Percentiles rank a stretch among this genome's conserved stretches.
These are phyloP conservation scores for Pipistrellus pygmaeus DNA, from an alignment of 2,797 vertebrate genomes.

Conservation along the genomic window DNA sequence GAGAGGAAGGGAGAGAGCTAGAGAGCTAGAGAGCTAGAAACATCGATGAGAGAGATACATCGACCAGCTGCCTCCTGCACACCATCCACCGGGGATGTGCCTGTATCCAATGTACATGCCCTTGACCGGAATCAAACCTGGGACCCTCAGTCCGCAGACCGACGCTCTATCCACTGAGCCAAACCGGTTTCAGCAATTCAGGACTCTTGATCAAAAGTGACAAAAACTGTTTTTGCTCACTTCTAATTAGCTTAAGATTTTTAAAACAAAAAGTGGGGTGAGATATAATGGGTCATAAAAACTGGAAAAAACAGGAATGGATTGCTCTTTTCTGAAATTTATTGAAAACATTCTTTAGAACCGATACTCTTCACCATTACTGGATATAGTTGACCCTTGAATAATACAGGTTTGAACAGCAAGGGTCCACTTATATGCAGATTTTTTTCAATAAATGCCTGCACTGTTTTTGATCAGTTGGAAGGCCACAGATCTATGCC, in stretches of 20 bases:
- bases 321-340: slow-evolving; percentile 20
- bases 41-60: too few species aligned
- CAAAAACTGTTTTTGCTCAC: slow-evolving; percentile 34
- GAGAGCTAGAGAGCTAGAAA: too few species aligned
- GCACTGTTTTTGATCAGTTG: not conserved
- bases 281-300: slow-evolving; percentile 30
- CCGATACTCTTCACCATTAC: not conserved
- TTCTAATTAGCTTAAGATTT: not conserved
- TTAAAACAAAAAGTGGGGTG: not conserved
- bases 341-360: slow-evolving; percentile 8
- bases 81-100: too few species aligned
- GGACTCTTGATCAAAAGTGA: not conserved
- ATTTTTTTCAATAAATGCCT: not conserved
- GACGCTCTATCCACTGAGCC: too few species aligned
- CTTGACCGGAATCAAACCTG: too few species aligned
- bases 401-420: not conserved
- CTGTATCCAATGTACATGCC: too few species aligned
- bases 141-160: too few species aligned
- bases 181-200: too few species aligned
- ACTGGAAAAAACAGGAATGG: not conserved
- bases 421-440: not conserved
- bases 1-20: too few species aligned
- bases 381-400: not conserved
- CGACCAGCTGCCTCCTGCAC: too few species aligned
- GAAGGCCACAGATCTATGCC: not conserved